Base-by-base conservation (phyloP, 2,888 invertebrate species). In the Dysmachus trigonus region DNA sequence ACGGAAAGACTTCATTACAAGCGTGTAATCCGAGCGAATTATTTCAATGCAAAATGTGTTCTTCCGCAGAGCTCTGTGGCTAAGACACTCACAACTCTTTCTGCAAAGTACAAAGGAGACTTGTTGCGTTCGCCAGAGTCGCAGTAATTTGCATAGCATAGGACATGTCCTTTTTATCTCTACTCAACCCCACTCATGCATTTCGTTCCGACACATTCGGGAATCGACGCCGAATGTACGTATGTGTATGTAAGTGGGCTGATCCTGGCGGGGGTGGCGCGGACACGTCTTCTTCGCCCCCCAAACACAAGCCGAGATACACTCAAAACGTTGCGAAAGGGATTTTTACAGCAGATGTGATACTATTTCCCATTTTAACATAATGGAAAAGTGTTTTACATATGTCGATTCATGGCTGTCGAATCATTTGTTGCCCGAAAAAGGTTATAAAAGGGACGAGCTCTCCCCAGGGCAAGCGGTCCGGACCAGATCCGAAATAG, bases 371-470 rank as follows among this genome's bases (percentile, higher is more conserved):
- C 74, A 72, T 74, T 51, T 85, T 85, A 85, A 73, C 85, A 85
- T 74, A 85, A 85, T 85, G 85, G 31, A 33, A 85, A 85, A 85
- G 85, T 85, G 85, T 85, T 85, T 85, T 74, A 85, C 85, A 85
- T 85, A 85, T 85, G 85, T 85, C 85, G 85, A 85, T 31, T 85
- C 85, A 85, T 85, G 85, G 47, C 85, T 85, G 85, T 85, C 74
- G 74, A 85, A 85, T 85, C 85, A 85, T 85, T 74, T 72, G 51
- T 85, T 72, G 74, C 31, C 31, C 74, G 74, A 85, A 85, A 85
- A 85, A 85, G 53, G 74, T 41, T 27, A 30, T 38, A 53, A 72
- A 83, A 81, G 47, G 81, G 81, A 81, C 81, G 53, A 18, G 8
- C 33, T 53, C 22, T 72, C 83, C 83, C 83, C 27, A n/a, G 72